Evolutionary conservation across 2,113 vertebrate species (phyloP), one percentile per base, ranked within the genome.

Genomic region (Labeo catla): DNA sequence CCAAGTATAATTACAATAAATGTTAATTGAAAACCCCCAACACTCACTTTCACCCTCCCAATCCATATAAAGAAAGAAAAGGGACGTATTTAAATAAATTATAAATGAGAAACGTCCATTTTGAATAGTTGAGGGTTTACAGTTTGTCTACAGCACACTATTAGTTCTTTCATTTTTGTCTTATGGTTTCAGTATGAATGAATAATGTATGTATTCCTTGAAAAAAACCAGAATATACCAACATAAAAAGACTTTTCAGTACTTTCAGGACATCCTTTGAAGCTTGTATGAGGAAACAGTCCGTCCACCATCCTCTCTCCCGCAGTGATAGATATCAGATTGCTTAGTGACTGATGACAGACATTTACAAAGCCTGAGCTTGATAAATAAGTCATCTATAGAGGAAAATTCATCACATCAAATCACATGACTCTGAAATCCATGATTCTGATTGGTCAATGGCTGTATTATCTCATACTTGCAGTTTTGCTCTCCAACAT

Each of bases 321-420:
- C 34, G 43, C 36, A n/a, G 68, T n/a, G 49, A 81, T 76, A 54
- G 72, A 73, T 57, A 76, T 76, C 47, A 80, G 34, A 49, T 76
- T 85, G 76, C 61, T 63, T 34, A 73, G 59, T 47, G 83, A 83
- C 28, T 63, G 47, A 87, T 54, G 61, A 78, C 19, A 28, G 72
- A 61, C 21, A 70, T 34, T 84, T 61, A 68, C 54, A 68, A 87
- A 72, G 43, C 16, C 28, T 50, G 83, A n/a, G 72, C 49, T 59
- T 84, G 76, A 76, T 50, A 72, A 79, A 57, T 70, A 54, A 50
- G 70, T 73, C 19, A 68, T 63, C 57, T 83, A 61, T 4, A 23
- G 28, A 78, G 10, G 13, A 61, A 65, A 57, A 34, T 15, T 47
- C 47, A 63, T 63, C 28, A 34, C 81, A 57, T 68, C 77, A 70